Evolutionary conservation across 1,140 invertebrate genomes (phyloP).

Genomic region (Agrilus planipennis): DNA sequence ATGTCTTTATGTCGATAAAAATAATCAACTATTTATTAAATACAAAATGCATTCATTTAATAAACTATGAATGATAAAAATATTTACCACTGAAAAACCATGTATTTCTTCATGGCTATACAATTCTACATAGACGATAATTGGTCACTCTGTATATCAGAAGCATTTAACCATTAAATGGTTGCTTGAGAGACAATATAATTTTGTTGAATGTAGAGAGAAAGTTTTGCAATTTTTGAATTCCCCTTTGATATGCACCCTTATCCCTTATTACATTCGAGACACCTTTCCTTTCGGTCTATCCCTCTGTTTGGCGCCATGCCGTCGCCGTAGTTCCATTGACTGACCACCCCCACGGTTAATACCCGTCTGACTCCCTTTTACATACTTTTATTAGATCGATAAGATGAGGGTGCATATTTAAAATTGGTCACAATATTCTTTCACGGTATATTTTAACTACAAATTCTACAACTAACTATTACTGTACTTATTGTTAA

Average conservation of each 20-base stretch:
- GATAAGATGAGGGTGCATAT: too few relatives aligned
- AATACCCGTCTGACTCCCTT: neutral
- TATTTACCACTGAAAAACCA: neutral
- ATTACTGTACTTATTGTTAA: too few relatives aligned
- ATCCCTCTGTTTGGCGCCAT: constrained; percentile 6
- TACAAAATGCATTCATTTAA: too few relatives aligned
- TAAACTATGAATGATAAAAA: neutral
- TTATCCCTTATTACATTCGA: constrained; percentile 12
- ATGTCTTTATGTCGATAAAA: too few relatives aligned
- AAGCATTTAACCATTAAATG: too few relatives aligned
- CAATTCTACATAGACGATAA: neutral
- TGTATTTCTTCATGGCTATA: neutral
- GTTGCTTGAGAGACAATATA: too few relatives aligned
- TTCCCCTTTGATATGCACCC: constrained; percentile 15
- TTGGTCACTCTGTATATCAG: neutral
- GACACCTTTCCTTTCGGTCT: too few relatives aligned
- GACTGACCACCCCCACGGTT: constrained; percentile 6
- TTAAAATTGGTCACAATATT: neutral
- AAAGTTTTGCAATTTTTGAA: neutral
- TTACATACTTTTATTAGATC: too few relatives aligned
- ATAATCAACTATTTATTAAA: too few relatives aligned
- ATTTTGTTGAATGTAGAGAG: constrained; percentile 1
- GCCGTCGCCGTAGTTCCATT: constrained; percentile 4
- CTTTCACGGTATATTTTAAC: constrained; percentile 1
- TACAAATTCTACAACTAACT: too few relatives aligned